Conservation (phyloP, 2,113 vertebrate species). For the Asarcornis scutulata region DNA sequence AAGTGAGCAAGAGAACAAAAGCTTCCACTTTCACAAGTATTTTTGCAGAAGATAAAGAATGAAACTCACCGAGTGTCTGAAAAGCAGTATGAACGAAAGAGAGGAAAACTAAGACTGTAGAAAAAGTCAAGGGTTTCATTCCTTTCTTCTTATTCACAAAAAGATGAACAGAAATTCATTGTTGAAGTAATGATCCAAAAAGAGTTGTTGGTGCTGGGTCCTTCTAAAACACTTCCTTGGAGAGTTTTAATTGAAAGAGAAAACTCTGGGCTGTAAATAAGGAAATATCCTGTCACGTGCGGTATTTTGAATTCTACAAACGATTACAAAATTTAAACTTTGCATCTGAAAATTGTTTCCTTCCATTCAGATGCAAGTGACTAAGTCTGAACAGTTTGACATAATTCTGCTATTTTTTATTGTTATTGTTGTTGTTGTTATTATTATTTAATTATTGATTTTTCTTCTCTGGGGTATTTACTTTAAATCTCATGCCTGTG, state of each 20-base stretch:
- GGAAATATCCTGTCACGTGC: constrained; percentile 63
- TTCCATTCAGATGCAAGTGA: background rate
- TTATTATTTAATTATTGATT: background rate
- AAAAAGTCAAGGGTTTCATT: constrained; percentile 3
- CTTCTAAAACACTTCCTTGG: background rate
- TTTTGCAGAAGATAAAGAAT: background rate
- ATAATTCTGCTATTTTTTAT: background rate
- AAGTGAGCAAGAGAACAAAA: background rate
- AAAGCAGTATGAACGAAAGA: background rate
- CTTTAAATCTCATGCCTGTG: background rate
- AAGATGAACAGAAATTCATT: background rate
- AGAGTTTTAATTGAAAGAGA: background rate
- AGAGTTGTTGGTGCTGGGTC: background rate
- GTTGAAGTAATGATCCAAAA: background rate
- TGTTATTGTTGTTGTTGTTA: background rate
- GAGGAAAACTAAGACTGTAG: constrained; percentile 20
- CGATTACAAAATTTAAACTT: background rate
- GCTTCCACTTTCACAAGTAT: constrained; percentile 7
- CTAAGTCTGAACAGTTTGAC: background rate
- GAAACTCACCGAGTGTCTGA: constrained; percentile 37
- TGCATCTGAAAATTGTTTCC: background rate
- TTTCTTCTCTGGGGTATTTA: background rate
- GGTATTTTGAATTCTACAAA: constrained; percentile 43
- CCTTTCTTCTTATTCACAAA: constrained; percentile 46
- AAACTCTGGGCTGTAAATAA: constrained; percentile 23